Evolutionary conservation across 2,888 invertebrate genomes (phyloP), one percentile per base, ranked within the genome.

Genomic region (Dione vanillae): DNA sequence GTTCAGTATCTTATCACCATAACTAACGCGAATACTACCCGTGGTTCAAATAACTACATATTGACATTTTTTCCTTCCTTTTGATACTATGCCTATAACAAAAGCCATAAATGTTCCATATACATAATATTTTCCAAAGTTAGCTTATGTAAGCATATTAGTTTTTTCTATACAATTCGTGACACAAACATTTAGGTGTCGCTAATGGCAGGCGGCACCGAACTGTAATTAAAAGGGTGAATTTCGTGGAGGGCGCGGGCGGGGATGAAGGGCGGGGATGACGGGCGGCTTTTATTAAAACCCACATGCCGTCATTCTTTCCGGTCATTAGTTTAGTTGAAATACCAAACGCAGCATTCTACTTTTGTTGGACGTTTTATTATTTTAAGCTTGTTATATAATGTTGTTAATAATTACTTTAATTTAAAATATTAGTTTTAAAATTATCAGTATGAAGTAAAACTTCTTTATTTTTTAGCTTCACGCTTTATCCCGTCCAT

Each of bases 191-290:
- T 59, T 67, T 40, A 41, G 40, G 27, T 27, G 59, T n/a, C 59
- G 20, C 58, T 40, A 58, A 49, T 58, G 47, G 37, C 47, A 58
- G 67, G 49, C 49, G 49, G 10, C 59, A 45, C 67, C 16, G 67
- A 41, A 59, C 58, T 67, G 67, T 59, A 67, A 59, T 67, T 67
- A 59, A 59, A 67, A 67, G 43, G 45, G 51, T 66, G 51, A 35
- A 59, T 59, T 67, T 51, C 41, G 27, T 67, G 51, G 47, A 51
- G 67, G 67, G 59, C 41, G 16, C 56, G n/a, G 47, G 16, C 47
- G n/a, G 47, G 45, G 27, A 27, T 27, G 27, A 27, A 51, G 67
- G 67, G 59, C 41, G 16, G 27, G 27, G 65, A n/a, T 52, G 65
- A 52, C 27, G 54, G 65, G 54, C 65, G 54, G 49, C 10, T 56